Base-by-base conservation (phyloP, 2,113 vertebrate genomes). In the Trichechus manatus region DNA sequence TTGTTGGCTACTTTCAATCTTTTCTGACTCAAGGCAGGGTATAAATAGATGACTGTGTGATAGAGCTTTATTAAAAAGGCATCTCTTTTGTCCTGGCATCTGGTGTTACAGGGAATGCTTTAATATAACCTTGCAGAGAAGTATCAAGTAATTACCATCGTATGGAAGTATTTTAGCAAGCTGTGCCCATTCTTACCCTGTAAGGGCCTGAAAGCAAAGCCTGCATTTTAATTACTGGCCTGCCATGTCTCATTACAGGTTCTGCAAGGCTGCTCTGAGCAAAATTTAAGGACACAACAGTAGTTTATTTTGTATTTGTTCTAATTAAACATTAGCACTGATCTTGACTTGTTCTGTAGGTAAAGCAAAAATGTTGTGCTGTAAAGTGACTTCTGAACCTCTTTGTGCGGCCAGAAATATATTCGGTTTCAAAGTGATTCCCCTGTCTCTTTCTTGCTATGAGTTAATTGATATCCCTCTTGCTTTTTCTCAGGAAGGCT, bases 211-310 rank as follows among this genome's bases (percentile, higher is more conserved):
- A 97, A 93, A 96, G 85, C 92, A 36, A 95, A 92, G 90, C 92
- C 95, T 95, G 22, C 89, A 39, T 93, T 95, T 87, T 97, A 96
- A 98, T 97, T 92, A 94, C 90, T 9, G 39, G 75, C 59, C 92
- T 92, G 96, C 95, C 87, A 14, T 13, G 84, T 87, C 92, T 97
- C 92, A 42, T 97, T 93, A 92, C 84, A 17, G 84, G 77, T 79
- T 96, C 84, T 92, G 77, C 36, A 42, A 92, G 92, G 44, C 33
- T 95, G 72, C 66, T 85, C 44, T 8, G 77, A 95, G 78, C 87
- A 94, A 94, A 84, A 80, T 72, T 44, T 44, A 78, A 96, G 84
- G 96, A 77, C 61, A 47, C 59, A 80, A 50, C 64, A 74, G 84
- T 77, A 61, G 72, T 93, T 96, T 94, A 84, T 79, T 88, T 95